Percentiles rank a stretch among this genome's conserved stretches.
Conservation (phyloP, 2,113 vertebrate species). For the Tragelaphus strepsiceros region DNA sequence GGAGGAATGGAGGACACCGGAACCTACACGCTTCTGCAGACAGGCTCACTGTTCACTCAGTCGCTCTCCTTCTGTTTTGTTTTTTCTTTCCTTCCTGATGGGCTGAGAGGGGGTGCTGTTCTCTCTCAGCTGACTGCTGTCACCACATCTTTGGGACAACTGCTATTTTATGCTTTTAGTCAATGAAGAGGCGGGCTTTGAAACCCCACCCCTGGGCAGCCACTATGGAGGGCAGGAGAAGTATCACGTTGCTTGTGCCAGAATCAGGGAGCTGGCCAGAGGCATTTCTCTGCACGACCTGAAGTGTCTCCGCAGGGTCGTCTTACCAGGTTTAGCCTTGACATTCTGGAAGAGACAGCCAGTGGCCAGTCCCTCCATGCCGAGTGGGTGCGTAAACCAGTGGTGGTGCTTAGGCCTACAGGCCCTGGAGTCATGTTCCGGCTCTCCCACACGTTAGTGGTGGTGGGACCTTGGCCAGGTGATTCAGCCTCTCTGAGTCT, state of each 20-base stretch:
- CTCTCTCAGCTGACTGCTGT: not conserved
- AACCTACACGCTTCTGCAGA: not conserved
- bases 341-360: not conserved
- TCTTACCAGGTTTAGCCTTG: not conserved
- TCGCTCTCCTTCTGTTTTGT: not conserved
- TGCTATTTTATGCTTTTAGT: not conserved
- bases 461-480: not conserved
- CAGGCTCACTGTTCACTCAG: not conserved
- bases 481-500: not conserved
- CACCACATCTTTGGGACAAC: not conserved
- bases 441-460: not conserved
- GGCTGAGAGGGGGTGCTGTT: not conserved
- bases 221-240: not conserved
- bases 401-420: not conserved
- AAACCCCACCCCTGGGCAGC: not conserved
- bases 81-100: not conserved
- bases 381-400: not conserved
- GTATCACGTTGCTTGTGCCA: not conserved
- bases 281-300: not conserved
- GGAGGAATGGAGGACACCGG: not conserved
- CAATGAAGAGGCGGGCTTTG: not conserved
- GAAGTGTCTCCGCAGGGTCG: not conserved
- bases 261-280: not conserved
- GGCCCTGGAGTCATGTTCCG: not conserved
- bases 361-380: not conserved